phyloP scores from a whole-genome alignment of 2,797 vertebrate genomes.

The Enteromius anoplus region DNA sequence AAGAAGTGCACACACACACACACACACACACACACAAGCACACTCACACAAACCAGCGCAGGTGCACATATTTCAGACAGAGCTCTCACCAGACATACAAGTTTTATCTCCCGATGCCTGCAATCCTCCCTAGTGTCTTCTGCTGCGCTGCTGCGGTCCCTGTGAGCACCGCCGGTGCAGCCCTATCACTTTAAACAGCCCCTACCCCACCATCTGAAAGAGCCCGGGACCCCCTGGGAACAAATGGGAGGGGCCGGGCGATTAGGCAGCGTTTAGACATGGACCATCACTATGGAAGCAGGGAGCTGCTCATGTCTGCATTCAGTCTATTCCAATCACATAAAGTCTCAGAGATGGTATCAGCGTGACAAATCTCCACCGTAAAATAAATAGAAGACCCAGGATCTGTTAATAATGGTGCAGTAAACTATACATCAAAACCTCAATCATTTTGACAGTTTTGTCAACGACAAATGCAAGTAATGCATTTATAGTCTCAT shows the following conservation, averaged over 20 bases:
- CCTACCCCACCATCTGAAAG: not conserved
- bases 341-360: not conserved
- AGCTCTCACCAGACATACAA: not conserved
- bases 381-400: not conserved
- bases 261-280: slow-evolving; percentile 9
- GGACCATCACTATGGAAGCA: slow-evolving; percentile 19
- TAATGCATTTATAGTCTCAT: not conserved
- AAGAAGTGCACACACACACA: not conserved
- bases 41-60: not conserved
- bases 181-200: slow-evolving; percentile 15
- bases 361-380: not conserved
- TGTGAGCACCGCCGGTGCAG: not conserved
- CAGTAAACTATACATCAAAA: not conserved
- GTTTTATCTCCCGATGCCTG: not conserved
- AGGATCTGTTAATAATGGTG: not conserved
- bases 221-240: slow-evolving; percentile 12
- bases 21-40: not conserved
- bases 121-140: not conserved
- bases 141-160: not conserved
- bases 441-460: not conserved
- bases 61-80: not conserved
- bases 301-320: slow-evolving; percentile 3
- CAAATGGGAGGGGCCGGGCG: not conserved
- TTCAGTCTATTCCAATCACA: slow-evolving; percentile 14
- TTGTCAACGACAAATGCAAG: not conserved